Evolutionary conservation across 1,140 invertebrate genomes (phyloP).

Genomic region (Nasonia giraulti): DNA sequence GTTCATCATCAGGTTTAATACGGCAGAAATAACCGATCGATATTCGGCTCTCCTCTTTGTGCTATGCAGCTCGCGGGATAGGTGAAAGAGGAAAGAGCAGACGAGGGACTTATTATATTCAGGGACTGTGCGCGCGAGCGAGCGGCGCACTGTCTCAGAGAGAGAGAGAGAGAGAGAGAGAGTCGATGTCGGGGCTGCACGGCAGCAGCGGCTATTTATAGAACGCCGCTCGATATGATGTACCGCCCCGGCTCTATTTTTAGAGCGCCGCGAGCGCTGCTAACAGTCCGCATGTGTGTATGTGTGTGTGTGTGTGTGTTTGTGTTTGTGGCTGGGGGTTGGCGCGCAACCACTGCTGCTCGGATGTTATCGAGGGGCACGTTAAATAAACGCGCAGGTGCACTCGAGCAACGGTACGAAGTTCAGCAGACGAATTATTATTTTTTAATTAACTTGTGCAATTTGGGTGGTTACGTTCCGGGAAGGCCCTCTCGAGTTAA

Average conservation of each 20-base stretch:
- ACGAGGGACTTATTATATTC: constrained; percentile 43
- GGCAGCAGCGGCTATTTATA: constrained; percentile 68
- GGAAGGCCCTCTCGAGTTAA: too few relatives aligned
- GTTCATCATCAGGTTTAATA: too few relatives aligned
- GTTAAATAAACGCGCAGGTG: too few relatives aligned
- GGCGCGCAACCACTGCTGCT: neutral
- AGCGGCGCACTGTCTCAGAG: constrained; percentile 53
- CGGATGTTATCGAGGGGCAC: too few relatives aligned
- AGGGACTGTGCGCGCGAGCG: constrained; percentile 7
- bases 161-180: too few relatives aligned
- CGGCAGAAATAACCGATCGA: neutral
- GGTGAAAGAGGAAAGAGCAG: constrained; percentile 2
- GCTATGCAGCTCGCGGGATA: neutral
- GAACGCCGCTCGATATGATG: constrained; percentile 72
- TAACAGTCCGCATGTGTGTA: neutral
- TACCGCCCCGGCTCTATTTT: constrained; percentile 58
- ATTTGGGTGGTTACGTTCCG: too few relatives aligned
- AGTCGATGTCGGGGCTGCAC: constrained; percentile 53
- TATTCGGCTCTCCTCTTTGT: neutral
- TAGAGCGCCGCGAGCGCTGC: constrained; percentile 37
- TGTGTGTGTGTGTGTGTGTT: neutral
- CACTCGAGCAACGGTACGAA: too few relatives aligned
- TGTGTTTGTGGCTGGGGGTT: neutral
- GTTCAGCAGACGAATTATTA: too few relatives aligned
- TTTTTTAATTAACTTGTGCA: too few relatives aligned